These are phyloP conservation scores for Acarapis woodi DNA, from an alignment of 1,140 invertebrate genomes.

Conservation along the genomic window DNA sequence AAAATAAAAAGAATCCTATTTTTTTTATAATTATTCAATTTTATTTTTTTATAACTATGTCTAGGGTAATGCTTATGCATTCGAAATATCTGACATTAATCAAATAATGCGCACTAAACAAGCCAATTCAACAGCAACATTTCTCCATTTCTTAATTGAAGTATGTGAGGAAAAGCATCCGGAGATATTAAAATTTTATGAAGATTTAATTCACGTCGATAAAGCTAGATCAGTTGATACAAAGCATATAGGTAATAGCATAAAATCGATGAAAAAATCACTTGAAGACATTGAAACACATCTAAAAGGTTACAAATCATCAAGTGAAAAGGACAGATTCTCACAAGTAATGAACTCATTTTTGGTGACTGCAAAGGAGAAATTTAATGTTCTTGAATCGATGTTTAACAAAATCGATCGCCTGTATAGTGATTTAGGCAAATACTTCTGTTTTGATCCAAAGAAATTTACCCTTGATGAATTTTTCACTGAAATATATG, in stretches of 20 bases:
- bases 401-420: constrained; percentile 83
- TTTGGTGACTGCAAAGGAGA: constrained; percentile 42
- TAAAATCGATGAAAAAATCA: constrained; percentile 55
- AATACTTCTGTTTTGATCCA: constrained; percentile 74
- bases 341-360: constrained; percentile 48
- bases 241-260: constrained; percentile 49
- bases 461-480: constrained; percentile 82
- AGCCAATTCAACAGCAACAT: constrained; percentile 60
- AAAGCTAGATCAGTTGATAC: too few species aligned
- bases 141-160: constrained; percentile 72
- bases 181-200: constrained; percentile 45
- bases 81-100: constrained; percentile 80
- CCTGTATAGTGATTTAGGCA: constrained; percentile 47
- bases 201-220: constrained; percentile 54
- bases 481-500: constrained; percentile 80
- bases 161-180: constrained; percentile 61
- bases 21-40: too few species aligned
- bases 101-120: constrained; percentile 69
- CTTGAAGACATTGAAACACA: constrained; percentile 61
- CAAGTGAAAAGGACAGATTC: constrained; percentile 50
- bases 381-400: constrained; percentile 55
- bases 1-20: too few species aligned
- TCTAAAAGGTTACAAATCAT: constrained; percentile 44
- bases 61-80: constrained; percentile 83
- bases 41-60: too few species aligned